phyloP scores from a whole-genome alignment of 2,797 vertebrate species.

The Gambelia wislizenii region DNA sequence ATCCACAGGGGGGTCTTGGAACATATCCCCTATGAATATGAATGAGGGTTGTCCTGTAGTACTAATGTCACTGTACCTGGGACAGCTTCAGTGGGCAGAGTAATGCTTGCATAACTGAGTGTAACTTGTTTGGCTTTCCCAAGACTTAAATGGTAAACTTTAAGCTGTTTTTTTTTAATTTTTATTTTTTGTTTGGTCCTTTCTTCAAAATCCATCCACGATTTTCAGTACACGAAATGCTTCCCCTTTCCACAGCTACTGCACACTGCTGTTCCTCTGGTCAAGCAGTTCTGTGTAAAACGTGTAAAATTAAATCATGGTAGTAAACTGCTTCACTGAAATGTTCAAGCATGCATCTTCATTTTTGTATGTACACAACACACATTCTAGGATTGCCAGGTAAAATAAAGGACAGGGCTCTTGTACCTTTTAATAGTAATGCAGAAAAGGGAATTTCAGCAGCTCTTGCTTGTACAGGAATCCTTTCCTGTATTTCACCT shows the following conservation, averaged over 20 bases:
- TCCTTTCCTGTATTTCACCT: no score
- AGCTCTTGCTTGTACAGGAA: no score
- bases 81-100: neutral
- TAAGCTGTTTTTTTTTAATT: neutral
- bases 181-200: neutral
- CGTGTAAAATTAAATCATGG: neutral
- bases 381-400: no score
- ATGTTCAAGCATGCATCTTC: neutral
- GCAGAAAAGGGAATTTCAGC: no score
- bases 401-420: no score
- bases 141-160: neutral
- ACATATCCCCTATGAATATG: no score
- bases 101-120: neutral
- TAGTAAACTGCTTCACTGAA: neutral
- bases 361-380: no score
- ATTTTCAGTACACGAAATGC: neutral
- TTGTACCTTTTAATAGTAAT: no score
- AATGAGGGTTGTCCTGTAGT: no score
- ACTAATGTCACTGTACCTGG: neutral
- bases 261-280: neutral
- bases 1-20: no score
- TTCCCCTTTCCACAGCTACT: neutral
- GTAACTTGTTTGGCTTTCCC: neutral
- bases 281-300: neutral
- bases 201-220: neutral